Conservation (phyloP, 2,888 invertebrate species). For the Leptinotarsa peninsularis region DNA sequence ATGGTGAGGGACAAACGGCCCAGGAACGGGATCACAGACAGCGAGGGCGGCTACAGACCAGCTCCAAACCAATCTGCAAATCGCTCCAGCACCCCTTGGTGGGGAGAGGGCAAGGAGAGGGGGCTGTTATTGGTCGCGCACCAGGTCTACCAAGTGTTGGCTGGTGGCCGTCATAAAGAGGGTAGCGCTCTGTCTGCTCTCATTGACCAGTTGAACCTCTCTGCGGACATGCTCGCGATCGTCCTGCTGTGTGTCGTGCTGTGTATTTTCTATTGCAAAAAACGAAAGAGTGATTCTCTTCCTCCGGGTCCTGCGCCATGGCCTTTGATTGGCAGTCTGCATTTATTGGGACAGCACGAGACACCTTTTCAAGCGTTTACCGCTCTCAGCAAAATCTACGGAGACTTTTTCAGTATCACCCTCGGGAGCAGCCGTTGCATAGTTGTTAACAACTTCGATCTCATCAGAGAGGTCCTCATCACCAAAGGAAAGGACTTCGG, state of each 20-base stretch:
- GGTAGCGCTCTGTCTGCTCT: slow-evolving; percentile 63
- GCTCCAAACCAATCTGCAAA: slow-evolving; percentile 61
- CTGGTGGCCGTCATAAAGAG: slow-evolving; percentile 61
- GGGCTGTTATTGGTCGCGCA: slow-evolving; percentile 61
- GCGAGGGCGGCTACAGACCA: slow-evolving; percentile 60
- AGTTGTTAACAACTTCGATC: slow-evolving; percentile 79
- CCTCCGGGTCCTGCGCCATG: slow-evolving; percentile 77
- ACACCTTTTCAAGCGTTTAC: slow-evolving; percentile 81
- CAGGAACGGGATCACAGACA: slow-evolving; percentile 32
- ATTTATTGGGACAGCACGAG: slow-evolving; percentile 73
- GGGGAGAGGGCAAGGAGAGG: slow-evolving; percentile 57
- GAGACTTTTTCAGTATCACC: slow-evolving; percentile 78
- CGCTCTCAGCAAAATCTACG: slow-evolving; percentile 76
- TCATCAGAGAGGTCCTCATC: slow-evolving; percentile 81
- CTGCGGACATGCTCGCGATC: slow-evolving; percentile 63
- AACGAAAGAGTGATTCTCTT: slow-evolving; percentile 49
- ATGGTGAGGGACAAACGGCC: background rate
- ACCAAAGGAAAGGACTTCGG: slow-evolving; percentile 86
- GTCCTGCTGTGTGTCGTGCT: slow-evolving; percentile 61
- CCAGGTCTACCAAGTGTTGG: slow-evolving; percentile 55
- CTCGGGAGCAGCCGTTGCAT: slow-evolving; percentile 78
- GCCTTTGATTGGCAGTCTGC: slow-evolving; percentile 80
- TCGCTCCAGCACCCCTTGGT: slow-evolving; percentile 61
- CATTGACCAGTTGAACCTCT: slow-evolving; percentile 60
- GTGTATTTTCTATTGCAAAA: slow-evolving; percentile 56